A percentile compares a stretch with the other conserved stretches of the same genome.
phyloP scores from a whole-genome alignment of 1,140 invertebrate species.

The Drosophila jambulina region DNA sequence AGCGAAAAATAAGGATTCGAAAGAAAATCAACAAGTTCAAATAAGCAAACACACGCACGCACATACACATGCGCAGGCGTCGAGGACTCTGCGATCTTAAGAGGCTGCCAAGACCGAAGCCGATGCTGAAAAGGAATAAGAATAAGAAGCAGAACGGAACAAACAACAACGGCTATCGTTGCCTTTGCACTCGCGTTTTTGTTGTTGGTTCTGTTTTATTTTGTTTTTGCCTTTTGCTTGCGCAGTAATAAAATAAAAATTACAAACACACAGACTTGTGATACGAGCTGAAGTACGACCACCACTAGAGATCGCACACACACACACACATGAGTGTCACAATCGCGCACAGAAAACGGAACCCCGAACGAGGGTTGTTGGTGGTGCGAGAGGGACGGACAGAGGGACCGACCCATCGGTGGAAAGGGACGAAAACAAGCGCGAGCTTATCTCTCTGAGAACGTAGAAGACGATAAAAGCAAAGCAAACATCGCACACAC shows the following conservation, averaged over 20 bases:
- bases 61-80: conserved; percentile 12
- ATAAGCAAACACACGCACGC: conserved; percentile 23
- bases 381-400: conserved; percentile 24
- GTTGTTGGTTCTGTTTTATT: conserved; percentile 25
- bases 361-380: neutral
- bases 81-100: conserved; percentile 11
- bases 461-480: conserved; percentile 74
- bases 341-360: conserved; percentile 24
- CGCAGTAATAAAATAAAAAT: conserved; percentile 68
- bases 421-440: conserved; percentile 37
- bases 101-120: neutral
- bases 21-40: conserved; percentile 19
- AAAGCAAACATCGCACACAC: conserved; percentile 63
- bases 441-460: conserved; percentile 72
- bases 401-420: conserved; percentile 34
- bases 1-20: neutral
- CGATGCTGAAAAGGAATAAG: conserved; percentile 14
- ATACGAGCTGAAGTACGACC: conserved; percentile 69
- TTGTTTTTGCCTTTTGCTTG: conserved; percentile 49
- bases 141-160: conserved; percentile 24
- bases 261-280: conserved; percentile 63
- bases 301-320: conserved; percentile 59
- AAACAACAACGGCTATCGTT: conserved; percentile 19
- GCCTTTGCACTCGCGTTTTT: conserved; percentile 13
- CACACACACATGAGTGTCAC: conserved; percentile 12